A percentile compares a stretch with the other conserved stretches of the same genome.
Conservation (phyloP, 2,888 invertebrate genomes). For the Tiphia femorata region DNA sequence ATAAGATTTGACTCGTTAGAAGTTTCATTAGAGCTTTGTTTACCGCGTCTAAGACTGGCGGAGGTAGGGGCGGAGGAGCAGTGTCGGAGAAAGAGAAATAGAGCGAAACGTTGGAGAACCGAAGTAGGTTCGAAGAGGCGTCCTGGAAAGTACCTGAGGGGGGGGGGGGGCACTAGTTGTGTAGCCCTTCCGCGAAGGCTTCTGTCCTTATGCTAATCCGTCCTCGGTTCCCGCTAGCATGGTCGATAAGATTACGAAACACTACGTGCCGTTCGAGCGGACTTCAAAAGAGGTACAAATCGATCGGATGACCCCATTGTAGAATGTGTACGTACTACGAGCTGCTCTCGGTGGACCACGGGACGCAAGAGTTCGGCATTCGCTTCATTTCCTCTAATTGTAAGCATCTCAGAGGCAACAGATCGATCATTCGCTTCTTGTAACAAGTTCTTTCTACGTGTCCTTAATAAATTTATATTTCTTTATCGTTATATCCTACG, state of each 20-base stretch:
- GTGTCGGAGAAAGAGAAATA: slow-evolving; percentile 17
- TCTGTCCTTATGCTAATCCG: slow-evolving; percentile 15
- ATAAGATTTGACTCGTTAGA: slow-evolving; percentile 64
- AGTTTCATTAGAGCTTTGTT: slow-evolving; percentile 64
- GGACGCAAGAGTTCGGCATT: too few species aligned
- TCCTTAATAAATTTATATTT: too few species aligned
- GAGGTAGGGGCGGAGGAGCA: slow-evolving; percentile 18
- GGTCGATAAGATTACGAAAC: slow-evolving; percentile 8
- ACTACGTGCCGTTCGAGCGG: background rate
- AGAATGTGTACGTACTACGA: too few species aligned
- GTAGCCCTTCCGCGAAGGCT: slow-evolving; percentile 1
- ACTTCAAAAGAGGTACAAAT: background rate
- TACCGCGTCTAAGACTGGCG: slow-evolving; percentile 38
- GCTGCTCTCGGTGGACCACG: too few species aligned
- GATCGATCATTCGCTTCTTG: too few species aligned
- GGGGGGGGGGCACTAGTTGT: slow-evolving; percentile 7
- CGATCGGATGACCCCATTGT: background rate
- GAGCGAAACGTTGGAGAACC: slow-evolving; percentile 7
- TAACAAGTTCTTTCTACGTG: too few species aligned
- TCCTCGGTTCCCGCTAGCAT: background rate
- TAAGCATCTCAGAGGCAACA: too few species aligned
- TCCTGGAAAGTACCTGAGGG: slow-evolving; percentile 7
- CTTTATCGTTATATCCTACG: too few species aligned
- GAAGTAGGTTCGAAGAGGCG: slow-evolving; percentile 23
- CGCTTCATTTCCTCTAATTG: too few species aligned